Evolutionary conservation across 2,113 vertebrate species (phyloP), one percentile per base, ranked within the genome.

Genomic region (Engraulis encrasicolus): DNA sequence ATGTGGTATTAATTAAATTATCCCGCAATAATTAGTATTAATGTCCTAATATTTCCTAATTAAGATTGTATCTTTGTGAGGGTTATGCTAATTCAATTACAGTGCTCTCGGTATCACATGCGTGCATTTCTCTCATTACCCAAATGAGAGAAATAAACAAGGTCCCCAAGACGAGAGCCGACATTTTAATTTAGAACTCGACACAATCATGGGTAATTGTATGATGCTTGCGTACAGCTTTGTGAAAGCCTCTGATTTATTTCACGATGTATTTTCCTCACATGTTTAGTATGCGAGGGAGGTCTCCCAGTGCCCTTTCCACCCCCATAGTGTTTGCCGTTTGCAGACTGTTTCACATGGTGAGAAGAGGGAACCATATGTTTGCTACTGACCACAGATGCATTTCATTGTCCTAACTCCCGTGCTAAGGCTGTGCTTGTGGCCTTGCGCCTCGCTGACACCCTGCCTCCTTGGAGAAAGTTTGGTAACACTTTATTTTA

Each of bases 1-100:
- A 71, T 50, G 84, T 84, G 82, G 82, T 61, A 85, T 85, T 87
- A 89, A 89, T 89, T 85, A 87, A 87, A 89, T 89, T 87, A 89
- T 78, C 74, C 86, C 54, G 61, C 81, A 80, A 82, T 86, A 87
- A 31, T 58, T 66, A 82, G 79, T 86, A 87, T 83, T 83, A 88
- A 87, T 78, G 82, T 82, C 87, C 85, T 81, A 50, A 78, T 74
- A 34, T 83, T 86, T 52, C 48, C 81, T 86, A 86, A 88, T 88
- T 66, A 85, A 34, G 85, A 77, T 66, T 85, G 77, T 81, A 85
- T 85, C 80, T 83, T 80, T 82, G n/a, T n/a, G 79, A 31, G 36
- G 50, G 71, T 80, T 87, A 80, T 79, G 82, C 78, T 86, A 85
- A 85, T 86, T 89, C 81, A 81, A 87, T 89, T 87, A 79, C 84